Evolutionary conservation across 2,113 vertebrate genomes (phyloP).

Genomic region (Capricornis sumatraensis): DNA sequence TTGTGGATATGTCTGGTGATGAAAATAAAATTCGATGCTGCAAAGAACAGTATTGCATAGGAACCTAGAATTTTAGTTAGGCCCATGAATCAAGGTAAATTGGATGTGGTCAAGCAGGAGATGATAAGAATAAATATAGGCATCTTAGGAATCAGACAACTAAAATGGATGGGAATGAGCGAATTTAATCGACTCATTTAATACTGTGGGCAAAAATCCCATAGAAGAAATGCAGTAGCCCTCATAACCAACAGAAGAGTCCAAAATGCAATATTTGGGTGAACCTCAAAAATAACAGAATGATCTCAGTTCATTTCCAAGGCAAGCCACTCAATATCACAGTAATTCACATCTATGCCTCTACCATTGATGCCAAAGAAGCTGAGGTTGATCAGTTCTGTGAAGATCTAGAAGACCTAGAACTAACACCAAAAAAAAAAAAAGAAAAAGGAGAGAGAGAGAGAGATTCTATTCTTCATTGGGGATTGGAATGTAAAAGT

Average conservation of each 20-base stretch:
- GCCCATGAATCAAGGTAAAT: background rate
- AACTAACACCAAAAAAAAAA: background rate
- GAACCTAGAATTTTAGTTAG: background rate
- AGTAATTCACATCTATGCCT: background rate
- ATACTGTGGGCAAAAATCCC: background rate
- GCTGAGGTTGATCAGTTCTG: background rate
- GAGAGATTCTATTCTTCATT: background rate
- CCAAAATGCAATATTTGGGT: background rate
- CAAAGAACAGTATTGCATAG: background rate
- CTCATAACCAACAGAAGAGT: background rate
- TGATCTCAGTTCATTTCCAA: background rate
- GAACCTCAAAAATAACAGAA: background rate
- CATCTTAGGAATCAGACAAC: background rate
- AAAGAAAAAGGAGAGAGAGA: accelerated
- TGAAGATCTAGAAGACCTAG: background rate
- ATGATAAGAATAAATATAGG: background rate
- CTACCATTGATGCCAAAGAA: background rate
- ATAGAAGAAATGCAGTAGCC: background rate
- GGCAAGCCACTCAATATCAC: background rate
- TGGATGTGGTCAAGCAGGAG: background rate
- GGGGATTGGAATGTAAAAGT: background rate
- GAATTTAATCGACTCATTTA: background rate
- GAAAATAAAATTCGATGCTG: background rate
- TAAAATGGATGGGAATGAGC: background rate
- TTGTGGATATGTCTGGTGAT: background rate